Evolutionary conservation across 2,113 vertebrate species (phyloP), one percentile per base, ranked within the genome.

Genomic region (Gadus macrocephalus): DNA sequence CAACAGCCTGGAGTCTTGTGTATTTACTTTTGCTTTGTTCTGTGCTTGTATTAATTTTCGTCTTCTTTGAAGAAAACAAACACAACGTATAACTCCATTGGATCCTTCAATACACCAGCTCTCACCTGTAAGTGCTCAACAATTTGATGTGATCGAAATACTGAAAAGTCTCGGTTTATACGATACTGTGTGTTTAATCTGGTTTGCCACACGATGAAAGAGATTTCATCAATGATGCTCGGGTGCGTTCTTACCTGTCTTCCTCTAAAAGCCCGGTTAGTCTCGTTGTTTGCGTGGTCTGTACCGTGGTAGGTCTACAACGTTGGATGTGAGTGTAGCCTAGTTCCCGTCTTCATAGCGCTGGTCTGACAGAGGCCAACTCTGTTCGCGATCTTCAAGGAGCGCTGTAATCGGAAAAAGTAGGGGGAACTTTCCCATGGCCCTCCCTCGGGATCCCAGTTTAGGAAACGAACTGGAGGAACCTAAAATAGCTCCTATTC

Each of bases 401-500:
- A 56, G 55, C 72, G 22, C 53, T 81, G 81, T 78, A 63, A 77
- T 83, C 72, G 82, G 82, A 85, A 85, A 81, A 88, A 87, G 70
- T 70, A 17, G 81, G 76, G 85, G 71, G 74, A 90, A 90, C 84
- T 91, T 93, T 93, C 89, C 88, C 90, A 92, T 79, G 81, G 73
- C 72, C 86, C 86, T 90, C 91, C 91, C 89, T 89, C 91, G 88
- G 90, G 90, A 90, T 88, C 85, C 71, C 3, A 3, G 72, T 85
- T 72, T 91, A 91, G 92, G 90, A 92, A 92, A 90, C 86, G 87
- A 89, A 83, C 89, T 76, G 90, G 86, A 84, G 83, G 67, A 72
- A 81, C 73, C 80, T 67, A 53, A 78, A 85, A 81, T 75, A 72
- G 76, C 62, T 72, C 73, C 78, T 63, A n/a, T 59, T 20, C 22